phyloP scores from a whole-genome alignment of 1,140 invertebrate species.

The Ptiloglossa arizonensis region DNA sequence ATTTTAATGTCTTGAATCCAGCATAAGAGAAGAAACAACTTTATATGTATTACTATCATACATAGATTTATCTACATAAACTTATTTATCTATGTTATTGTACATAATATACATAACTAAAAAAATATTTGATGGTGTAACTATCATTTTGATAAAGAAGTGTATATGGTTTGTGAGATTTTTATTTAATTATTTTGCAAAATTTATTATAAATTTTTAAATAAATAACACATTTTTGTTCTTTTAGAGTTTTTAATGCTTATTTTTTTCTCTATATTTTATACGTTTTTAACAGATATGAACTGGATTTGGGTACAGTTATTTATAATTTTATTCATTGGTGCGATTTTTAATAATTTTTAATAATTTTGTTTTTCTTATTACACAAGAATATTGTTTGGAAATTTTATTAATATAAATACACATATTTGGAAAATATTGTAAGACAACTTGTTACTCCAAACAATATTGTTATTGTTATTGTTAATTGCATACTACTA shows the following conservation, averaged over 20 bases:
- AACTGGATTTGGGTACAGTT: not conserved
- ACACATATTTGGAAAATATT: not conserved
- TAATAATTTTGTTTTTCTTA: not conserved
- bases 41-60: constrained; percentile 60
- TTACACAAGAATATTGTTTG: constrained; percentile 7
- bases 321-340: constrained; percentile 8
- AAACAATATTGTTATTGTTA: constrained; percentile 30
- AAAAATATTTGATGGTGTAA: constrained; percentile 62
- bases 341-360: not conserved
- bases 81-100: constrained; percentile 65
- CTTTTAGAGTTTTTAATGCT: not conserved
- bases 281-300: not conserved
- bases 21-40: constrained; percentile 50
- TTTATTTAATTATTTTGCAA: constrained; percentile 17
- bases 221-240: constrained; percentile 19
- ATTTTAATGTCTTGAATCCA: constrained; percentile 44
- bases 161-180: constrained; percentile 27
- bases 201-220: constrained; percentile 1
- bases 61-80: constrained; percentile 56
- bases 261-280: not conserved
- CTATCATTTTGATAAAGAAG: constrained; percentile 52
- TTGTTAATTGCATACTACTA: not conserved
- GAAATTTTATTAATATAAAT: not conserved
- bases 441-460: not conserved
- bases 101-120: constrained; percentile 67